A percentile compares a stretch with the other conserved stretches of the same genome.
Evolutionary conservation across 2,113 vertebrate genomes (phyloP).

Genomic region (Hippocampus mohnikei): DNA sequence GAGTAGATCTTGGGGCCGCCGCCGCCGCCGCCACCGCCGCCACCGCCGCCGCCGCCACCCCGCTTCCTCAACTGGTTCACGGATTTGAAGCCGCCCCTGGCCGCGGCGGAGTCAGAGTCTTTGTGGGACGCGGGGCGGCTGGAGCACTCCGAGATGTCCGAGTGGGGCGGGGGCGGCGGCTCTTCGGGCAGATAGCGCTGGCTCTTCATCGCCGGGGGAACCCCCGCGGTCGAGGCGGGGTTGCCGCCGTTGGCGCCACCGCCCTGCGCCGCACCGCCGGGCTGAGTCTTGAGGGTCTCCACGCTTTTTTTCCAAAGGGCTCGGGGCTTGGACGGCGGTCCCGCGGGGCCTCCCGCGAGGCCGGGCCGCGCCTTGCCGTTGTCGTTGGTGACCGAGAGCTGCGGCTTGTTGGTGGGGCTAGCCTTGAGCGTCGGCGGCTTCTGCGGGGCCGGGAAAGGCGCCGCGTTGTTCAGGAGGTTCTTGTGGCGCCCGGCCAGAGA

Average conservation of each 20-base stretch:
- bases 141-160: constrained; percentile 89
- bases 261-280: constrained; percentile 56
- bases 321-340: constrained; percentile 78
- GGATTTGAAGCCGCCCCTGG: constrained; percentile 62
- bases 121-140: constrained; percentile 82
- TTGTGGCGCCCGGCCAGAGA: constrained; percentile 80
- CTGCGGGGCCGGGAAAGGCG: constrained; percentile 79
- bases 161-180: constrained; percentile 80
- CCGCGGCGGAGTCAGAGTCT: constrained; percentile 75
- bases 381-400: constrained; percentile 83
- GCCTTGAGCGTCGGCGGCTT: constrained; percentile 62
- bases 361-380: constrained; percentile 72
- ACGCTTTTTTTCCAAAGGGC: constrained; percentile 95
- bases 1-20: constrained; percentile 84
- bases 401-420: constrained; percentile 89
- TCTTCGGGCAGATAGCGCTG: constrained; percentile 92
- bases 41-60: constrained; percentile 44
- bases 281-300: constrained; percentile 86
- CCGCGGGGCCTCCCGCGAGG: constrained; percentile 17
- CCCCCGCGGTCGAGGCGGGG: constrained; percentile 44
- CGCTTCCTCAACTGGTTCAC: constrained; percentile 67
- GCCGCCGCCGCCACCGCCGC: too few relatives aligned
- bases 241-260: constrained; percentile 55
- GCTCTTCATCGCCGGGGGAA: constrained; percentile 78
- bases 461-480: constrained; percentile 91